Evolutionary conservation across 2,888 invertebrate genomes (phyloP).

Genomic region (Rhynchonema sp.): DNA sequence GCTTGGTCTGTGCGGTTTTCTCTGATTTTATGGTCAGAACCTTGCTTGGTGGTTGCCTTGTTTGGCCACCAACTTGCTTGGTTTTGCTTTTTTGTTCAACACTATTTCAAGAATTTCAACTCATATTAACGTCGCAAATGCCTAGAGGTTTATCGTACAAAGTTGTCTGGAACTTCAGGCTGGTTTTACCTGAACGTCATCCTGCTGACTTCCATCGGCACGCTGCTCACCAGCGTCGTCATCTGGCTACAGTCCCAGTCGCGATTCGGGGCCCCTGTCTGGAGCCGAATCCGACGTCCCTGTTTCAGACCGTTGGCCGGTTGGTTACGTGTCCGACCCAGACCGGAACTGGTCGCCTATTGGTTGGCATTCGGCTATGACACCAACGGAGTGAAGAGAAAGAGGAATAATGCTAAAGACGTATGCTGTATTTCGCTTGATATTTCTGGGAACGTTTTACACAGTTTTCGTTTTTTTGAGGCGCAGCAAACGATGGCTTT

Average conservation of each 20-base stretch:
- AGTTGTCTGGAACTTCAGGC: slow-evolving; percentile 25
- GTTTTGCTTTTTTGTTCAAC: too few species aligned
- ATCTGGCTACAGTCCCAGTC: slow-evolving; percentile 30
- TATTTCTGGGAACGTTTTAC: too few species aligned
- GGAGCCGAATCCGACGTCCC: slow-evolving; percentile 6
- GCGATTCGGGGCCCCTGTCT: slow-evolving; percentile 25
- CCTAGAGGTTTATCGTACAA: too few species aligned
- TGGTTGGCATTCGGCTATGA: not conserved
- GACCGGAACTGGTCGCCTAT: not conserved
- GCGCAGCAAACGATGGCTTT: too few species aligned
- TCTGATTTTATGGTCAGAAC: not conserved
- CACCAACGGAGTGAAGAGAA: not conserved
- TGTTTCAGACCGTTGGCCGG: not conserved
- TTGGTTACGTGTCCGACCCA: not conserved
- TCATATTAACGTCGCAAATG: too few species aligned
- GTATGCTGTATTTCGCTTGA: too few species aligned
- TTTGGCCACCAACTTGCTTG: too few species aligned
- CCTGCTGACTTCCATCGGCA: slow-evolving; percentile 34
- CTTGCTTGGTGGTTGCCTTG: not conserved
- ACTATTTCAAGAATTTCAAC: too few species aligned
- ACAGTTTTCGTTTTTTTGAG: too few species aligned
- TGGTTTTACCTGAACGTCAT: slow-evolving; percentile 36
- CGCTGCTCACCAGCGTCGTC: slow-evolving; percentile 34
- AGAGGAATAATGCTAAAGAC: too few species aligned
- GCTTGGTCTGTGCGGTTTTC: too few species aligned